phyloP scores from a whole-genome alignment of 2,113 vertebrate genomes.

The Pituophis catenifer region DNA sequence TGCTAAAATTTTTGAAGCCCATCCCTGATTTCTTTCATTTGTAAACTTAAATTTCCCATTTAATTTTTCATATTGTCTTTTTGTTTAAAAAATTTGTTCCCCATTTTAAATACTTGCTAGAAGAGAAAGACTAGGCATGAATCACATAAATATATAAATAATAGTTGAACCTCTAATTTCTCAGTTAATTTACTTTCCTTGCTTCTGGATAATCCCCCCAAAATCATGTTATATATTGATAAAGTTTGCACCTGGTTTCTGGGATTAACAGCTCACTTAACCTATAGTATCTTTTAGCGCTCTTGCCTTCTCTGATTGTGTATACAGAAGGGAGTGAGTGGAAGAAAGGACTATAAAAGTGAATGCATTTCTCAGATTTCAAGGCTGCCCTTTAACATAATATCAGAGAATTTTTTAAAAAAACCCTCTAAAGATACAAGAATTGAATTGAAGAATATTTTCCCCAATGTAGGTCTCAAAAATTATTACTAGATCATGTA shows the following conservation, averaged over 20 bases:
- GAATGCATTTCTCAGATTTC: background rate
- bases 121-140: background rate
- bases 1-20: too few species aligned
- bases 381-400: background rate
- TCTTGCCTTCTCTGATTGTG: background rate
- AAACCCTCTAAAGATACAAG: background rate
- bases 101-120: background rate
- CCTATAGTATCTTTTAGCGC: slow-evolving; percentile 15
- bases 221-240: slow-evolving; percentile 3
- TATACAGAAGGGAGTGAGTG: background rate
- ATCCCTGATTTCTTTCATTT: background rate
- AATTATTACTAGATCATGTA: background rate
- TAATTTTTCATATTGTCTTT: background rate
- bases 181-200: background rate
- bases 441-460: background rate
- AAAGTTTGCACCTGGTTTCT: background rate
- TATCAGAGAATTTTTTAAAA: background rate
- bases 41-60: background rate
- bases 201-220: background rate
- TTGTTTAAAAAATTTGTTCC: background rate
- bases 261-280: slow-evolving; percentile 3
- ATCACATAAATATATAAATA: background rate
- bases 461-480: background rate
- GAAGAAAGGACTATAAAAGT: background rate
- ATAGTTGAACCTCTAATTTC: background rate